Percentiles rank a stretch among this genome's conserved stretches.
Conservation (phyloP, 2,888 invertebrate species). For the Ormyrus pomaceus region DNA sequence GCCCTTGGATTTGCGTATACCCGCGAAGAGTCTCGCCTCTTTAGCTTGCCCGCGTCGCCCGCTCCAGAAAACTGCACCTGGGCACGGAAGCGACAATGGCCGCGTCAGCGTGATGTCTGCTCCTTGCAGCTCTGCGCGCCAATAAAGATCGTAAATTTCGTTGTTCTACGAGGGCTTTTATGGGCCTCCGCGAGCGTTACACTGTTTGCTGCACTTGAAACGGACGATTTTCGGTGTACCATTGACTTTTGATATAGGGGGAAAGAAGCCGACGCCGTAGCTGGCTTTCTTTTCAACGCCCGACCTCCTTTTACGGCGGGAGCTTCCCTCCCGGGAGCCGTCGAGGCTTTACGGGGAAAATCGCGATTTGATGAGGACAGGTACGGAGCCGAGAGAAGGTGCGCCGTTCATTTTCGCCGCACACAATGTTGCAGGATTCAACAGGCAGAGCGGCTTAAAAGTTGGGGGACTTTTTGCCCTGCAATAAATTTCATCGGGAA, state of each 20-base stretch:
- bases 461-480: too few relatives aligned
- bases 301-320: background rate
- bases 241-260: too few relatives aligned
- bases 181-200: background rate
- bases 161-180: conserved; percentile 30
- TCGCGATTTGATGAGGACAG: conserved; percentile 48
- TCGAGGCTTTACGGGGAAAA: conserved; percentile 7
- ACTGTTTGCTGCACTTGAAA: conserved; percentile 14
- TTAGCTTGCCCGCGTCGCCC: background rate
- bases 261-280: too few relatives aligned
- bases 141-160: conserved; percentile 40
- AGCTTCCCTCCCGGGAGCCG: background rate
- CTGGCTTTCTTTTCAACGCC: background rate
- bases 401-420: too few relatives aligned
- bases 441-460: too few relatives aligned
- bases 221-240: conserved; percentile 5
- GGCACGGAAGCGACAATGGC: conserved; percentile 33
- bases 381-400: background rate
- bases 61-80: conserved; percentile 16
- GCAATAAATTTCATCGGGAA: too few relatives aligned
- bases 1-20: too few relatives aligned
- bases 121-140: background rate
- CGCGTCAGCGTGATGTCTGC: background rate
- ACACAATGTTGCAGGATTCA: too few relatives aligned
- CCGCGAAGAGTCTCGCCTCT: too few relatives aligned